phyloP scores from a whole-genome alignment of 2,888 invertebrate genomes.

The Chironomus riparius region DNA sequence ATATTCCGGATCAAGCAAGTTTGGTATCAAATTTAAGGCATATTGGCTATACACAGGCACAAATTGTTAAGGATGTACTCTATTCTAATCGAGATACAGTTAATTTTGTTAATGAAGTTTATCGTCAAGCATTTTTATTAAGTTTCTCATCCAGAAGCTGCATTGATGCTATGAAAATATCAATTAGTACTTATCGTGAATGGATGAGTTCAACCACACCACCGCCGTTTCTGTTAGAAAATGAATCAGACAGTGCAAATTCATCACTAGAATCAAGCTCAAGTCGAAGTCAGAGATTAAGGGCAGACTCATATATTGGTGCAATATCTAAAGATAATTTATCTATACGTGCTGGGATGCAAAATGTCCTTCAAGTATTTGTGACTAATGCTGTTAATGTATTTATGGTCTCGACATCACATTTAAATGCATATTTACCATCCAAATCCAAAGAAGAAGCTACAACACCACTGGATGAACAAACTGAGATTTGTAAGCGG shows the following conservation, averaged over 20 bases:
- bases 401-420: conserved; percentile 57
- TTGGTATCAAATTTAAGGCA: conserved; percentile 31
- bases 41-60: conserved; percentile 38
- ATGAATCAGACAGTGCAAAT: conserved; percentile 42
- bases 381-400: conserved; percentile 94
- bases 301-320: conserved; percentile 80
- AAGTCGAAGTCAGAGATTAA: conserved; percentile 48
- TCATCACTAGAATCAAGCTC: conserved; percentile 38
- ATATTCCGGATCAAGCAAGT: conserved; percentile 35
- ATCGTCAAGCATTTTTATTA: conserved; percentile 84
- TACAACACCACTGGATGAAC: conserved; percentile 72
- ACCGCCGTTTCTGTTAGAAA: conserved; percentile 71
- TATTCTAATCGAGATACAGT: conserved; percentile 83
- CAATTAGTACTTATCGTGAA: conserved; percentile 88
- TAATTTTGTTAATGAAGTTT: conserved; percentile 89
- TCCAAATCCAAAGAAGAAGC: conserved; percentile 50
- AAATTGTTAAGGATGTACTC: conserved; percentile 78
- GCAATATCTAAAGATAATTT: conserved; percentile 72
- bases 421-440: conserved; percentile 47
- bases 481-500: conserved; percentile 92
- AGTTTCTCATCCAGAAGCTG: conserved; percentile 64
- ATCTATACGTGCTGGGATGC: conserved; percentile 71
- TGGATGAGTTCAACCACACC: conserved; percentile 81
- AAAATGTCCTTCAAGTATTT: conserved; percentile 54
- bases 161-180: conserved; percentile 76